Evolutionary conservation across 1,140 invertebrate species (phyloP).

Genomic region (Drosophila littoralis): DNA sequence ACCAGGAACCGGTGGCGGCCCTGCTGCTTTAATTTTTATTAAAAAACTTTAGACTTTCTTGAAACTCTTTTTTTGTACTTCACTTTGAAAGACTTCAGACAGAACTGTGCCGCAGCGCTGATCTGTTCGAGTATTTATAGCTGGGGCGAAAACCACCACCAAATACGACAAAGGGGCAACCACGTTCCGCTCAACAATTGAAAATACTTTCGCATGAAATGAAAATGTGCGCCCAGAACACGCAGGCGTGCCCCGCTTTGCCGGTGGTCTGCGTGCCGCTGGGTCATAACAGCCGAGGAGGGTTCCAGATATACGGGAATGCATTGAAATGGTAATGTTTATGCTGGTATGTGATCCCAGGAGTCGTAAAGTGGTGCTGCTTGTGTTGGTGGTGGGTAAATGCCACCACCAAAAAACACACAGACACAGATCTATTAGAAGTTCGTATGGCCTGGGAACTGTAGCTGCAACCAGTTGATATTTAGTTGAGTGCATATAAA

Average conservation of each 20-base stretch:
- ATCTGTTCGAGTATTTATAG: conserved; percentile 67
- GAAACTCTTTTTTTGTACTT: conserved; percentile 12
- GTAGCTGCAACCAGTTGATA: conserved; percentile 44
- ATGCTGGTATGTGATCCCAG: conserved; percentile 62
- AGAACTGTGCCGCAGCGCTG: conserved; percentile 57
- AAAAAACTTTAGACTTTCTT: not conserved
- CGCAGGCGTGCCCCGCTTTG: conserved; percentile 67
- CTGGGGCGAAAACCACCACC: conserved; percentile 60
- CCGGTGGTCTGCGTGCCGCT: conserved; percentile 58
- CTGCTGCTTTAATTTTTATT: conserved; percentile 25
- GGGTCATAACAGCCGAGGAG: conserved; percentile 60
- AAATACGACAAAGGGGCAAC: conserved; percentile 17
- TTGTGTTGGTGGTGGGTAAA: conserved; percentile 55
- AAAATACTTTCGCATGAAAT: conserved; percentile 76
- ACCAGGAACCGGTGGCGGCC: conserved; percentile 51
- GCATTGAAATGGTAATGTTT: conserved; percentile 70
- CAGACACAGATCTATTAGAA: conserved; percentile 17
- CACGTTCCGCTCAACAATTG: conserved; percentile 38
- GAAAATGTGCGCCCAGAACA: conserved; percentile 48
- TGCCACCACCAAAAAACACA: conserved; percentile 30
- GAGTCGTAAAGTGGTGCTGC: conserved; percentile 26
- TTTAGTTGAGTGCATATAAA: conserved; percentile 70
- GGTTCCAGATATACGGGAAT: conserved; percentile 55
- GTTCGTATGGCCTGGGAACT: conserved; percentile 52
- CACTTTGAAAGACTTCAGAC: conserved; percentile 39